Base-by-base conservation (phyloP, 2,888 invertebrate genomes). In the Hedychridium roseum region DNA sequence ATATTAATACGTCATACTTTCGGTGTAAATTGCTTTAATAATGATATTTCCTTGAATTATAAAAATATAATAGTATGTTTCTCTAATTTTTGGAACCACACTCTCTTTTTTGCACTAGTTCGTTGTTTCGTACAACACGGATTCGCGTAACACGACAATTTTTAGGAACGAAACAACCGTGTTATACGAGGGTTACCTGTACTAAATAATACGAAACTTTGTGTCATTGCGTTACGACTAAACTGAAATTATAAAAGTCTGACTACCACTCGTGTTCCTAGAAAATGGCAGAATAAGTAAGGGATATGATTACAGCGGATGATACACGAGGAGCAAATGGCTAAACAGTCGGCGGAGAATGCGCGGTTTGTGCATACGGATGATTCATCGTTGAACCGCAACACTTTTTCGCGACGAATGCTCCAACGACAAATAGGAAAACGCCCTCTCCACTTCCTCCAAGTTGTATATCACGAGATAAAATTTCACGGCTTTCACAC, bases 401-500 rank as follows among this genome's bases (percentile, higher is more conserved):
- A 27, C 27, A 27, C 27, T 12, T 27, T 27, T 27, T 7, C 27
- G 27, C 27, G 27, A 27, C 3, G 5, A 9, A 27, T 4, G 9
- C 12, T 27, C 27, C 3, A 3, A 12, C 9, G 23, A 23, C 27
- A 12, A 27, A n/a, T n/a, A n/a, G n/a, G n/a, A n/a, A n/a, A n/a
- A n/a, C n/a, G n/a, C n/a, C n/a, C n/a, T n/a, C n/a, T 54, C 30
- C 32, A 39, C 46, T 55, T 49, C 27, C n/a, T n/a, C 23, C 42
- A 30, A 38, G 49, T 43, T 50, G 45, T 60, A 45, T 11, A 45
- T 56, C 57, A 46, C 27, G 18, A 44, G 50, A 57, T 43, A 57
- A 60, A 61, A 57, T 43, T 51, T 51, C 38, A 34, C 42, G 43
- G 43, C 48, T 48, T 47, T 48, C 43, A 50, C 54, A 37, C 58